Evolutionary conservation across 2,888 invertebrate species (phyloP), one percentile per base, ranked within the genome.

Genomic region (Cepaea hortensis): DNA sequence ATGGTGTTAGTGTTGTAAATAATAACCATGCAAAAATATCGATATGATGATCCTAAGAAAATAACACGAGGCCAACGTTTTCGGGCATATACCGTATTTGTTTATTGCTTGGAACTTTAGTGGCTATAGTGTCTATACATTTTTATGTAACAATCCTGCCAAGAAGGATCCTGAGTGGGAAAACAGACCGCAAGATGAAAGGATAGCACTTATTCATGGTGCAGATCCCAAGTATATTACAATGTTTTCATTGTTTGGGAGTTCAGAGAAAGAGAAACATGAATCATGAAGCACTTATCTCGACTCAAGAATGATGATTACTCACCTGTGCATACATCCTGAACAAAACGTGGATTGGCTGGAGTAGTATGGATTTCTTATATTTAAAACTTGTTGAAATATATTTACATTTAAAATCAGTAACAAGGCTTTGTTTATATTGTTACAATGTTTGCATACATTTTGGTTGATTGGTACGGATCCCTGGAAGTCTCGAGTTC

Each of bases 41-140:
- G 84, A 77, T 84, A 77, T 68, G 48, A 23, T 65, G 77, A 84
- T 77, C 84, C 68, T n/a, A 5, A 20, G 3, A n/a, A 11, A 7
- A 13, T n/a, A 3, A 65, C 61, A 6, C 20, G 18, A 1, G 46
- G 18, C 6, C 62, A 84, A n/a, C 61, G 77, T 5, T 55, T 35
- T 9, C 55, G 84, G 65, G 62, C 62, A 15, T 84, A n/a, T 68
- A 20, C 77, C 15, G 11, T 76, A 7, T 3, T 65, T 11, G n/a
- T 76, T 84, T 65, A 35, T 84, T 65, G 65, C 68, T 18, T 84
- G 84, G 84, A 84, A 84, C 77, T 3, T 77, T 3, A 15, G 77
- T 48, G 84, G 65, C 7, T 61, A 46, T 35, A 0, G 15, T 7
- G 18, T 68, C 46, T 84, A 76, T 76, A 23, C 3, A 5, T 76